These are phyloP conservation scores for Drosophila nigrodunni DNA, from an alignment of 1,140 invertebrate genomes.

Conservation along the genomic window DNA sequence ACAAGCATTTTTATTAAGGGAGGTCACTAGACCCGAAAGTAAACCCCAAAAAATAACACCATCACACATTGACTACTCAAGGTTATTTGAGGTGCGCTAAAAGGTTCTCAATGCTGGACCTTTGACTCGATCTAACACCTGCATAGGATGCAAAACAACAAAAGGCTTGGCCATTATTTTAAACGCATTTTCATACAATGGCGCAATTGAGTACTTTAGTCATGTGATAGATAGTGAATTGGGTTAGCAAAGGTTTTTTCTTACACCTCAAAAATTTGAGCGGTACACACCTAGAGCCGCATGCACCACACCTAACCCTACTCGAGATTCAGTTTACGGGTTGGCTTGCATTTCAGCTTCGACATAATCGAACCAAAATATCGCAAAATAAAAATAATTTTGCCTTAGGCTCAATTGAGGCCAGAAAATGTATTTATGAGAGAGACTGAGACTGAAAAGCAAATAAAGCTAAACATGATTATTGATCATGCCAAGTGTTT, in stretches of 20 bases:
- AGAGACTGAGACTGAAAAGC: constrained; percentile 29
- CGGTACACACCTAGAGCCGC: constrained; percentile 34
- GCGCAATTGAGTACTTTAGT: constrained; percentile 8
- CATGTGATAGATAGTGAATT: constrained; percentile 17
- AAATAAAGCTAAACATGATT: constrained; percentile 53
- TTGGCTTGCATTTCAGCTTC: constrained; percentile 12
- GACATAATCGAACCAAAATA: constrained; percentile 37
- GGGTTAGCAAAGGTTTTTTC: constrained; percentile 52
- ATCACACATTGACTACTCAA: not conserved
- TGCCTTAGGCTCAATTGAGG: constrained; percentile 17
- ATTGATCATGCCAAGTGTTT: constrained; percentile 55
- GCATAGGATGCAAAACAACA: constrained; percentile 10
- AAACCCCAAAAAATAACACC: too few relatives aligned
- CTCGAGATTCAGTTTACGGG: constrained; percentile 18
- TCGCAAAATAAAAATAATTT: constrained; percentile 20
- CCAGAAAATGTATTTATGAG: constrained; percentile 4
- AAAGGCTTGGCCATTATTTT: constrained; percentile 28
- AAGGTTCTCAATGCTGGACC: constrained; percentile 11
- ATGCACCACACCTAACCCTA: constrained; percentile 51
- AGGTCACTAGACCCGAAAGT: too few relatives aligned
- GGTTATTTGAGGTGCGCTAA: constrained; percentile 4
- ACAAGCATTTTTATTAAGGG: too few relatives aligned
- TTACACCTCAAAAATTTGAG: constrained; percentile 43
- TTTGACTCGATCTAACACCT: constrained; percentile 41
- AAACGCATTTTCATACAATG: constrained; percentile 43